A percentile compares a stretch with the other conserved stretches of the same genome.
Evolutionary conservation across 2,797 vertebrate genomes (phyloP).

Genomic region (Megalops cyprinoides): DNA sequence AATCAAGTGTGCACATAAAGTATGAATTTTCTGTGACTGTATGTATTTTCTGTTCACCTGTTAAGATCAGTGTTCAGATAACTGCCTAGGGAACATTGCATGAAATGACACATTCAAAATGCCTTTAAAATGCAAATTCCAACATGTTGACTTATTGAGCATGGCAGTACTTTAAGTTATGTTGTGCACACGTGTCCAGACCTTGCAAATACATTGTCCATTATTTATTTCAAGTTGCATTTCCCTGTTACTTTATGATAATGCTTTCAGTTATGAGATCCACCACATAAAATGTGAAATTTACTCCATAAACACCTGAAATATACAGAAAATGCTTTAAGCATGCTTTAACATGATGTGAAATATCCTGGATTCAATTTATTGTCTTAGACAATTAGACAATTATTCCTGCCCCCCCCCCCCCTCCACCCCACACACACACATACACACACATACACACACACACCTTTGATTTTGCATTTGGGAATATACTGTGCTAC

Average conservation of each 20-base stretch:
- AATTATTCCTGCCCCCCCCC: too few species aligned
- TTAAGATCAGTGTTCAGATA: too few species aligned
- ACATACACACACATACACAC: too few species aligned
- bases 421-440: too few species aligned
- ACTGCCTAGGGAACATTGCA: neutral
- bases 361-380: neutral
- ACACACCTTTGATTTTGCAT: constrained; percentile 37
- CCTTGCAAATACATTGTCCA: constrained; percentile 26
- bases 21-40: too few species aligned
- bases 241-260: constrained; percentile 28
- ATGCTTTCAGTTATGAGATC: constrained; percentile 20
- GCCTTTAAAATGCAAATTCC: constrained; percentile 20
- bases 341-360: neutral
- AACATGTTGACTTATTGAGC: constrained; percentile 28
- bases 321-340: too few species aligned
- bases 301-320: too few species aligned
- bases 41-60: too few species aligned
- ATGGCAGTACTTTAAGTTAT: neutral
- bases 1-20: too few species aligned
- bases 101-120: constrained; percentile 8
- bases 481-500: constrained; percentile 37
- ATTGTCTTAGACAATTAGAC: neutral
- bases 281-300: constrained; percentile 16
- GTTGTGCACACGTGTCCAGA: constrained; percentile 12
- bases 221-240: constrained; percentile 33